Conservation (phyloP, 2,797 vertebrate species). For the Lateolabrax maculatus region DNA sequence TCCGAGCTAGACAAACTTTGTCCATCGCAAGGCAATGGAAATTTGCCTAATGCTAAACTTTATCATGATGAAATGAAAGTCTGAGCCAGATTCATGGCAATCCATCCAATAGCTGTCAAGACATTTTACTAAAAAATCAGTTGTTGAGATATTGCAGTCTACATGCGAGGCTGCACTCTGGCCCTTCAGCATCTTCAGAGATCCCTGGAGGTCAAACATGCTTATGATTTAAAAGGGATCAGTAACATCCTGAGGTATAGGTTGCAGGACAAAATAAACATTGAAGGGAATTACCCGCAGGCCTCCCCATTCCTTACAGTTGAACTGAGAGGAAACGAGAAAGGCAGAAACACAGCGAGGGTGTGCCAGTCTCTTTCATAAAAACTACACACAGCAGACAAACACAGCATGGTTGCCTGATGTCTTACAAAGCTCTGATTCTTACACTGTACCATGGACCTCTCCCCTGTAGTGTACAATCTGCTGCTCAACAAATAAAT, state of each 20-base stretch:
- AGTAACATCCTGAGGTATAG: neutral
- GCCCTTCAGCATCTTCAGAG: neutral
- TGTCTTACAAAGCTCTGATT: neutral
- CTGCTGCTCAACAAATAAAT: neutral
- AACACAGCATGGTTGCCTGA: neutral
- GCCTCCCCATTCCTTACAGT: slow-evolving; percentile 3
- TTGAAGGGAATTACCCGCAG: neutral
- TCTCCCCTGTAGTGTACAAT: neutral
- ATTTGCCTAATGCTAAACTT: no score
- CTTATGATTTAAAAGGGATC: neutral
- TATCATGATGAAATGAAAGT: no score
- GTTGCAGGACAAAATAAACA: neutral
- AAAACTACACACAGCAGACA: slow-evolving; percentile 12
- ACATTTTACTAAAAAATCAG: neutral
- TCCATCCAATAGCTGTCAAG: neutral
- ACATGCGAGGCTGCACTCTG: neutral
- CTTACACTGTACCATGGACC: neutral
- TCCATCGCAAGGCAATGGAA: no score
- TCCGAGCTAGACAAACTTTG: no score
- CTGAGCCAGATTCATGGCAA: neutral
- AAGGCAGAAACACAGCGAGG: slow-evolving; percentile 19
- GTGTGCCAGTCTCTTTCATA: slow-evolving; percentile 29
- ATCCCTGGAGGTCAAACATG: neutral
- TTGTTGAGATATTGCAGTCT: neutral
- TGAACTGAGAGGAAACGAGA: slow-evolving; percentile 2